Conservation (phyloP, 2,113 vertebrate genomes). For the Amphiprion percula region DNA sequence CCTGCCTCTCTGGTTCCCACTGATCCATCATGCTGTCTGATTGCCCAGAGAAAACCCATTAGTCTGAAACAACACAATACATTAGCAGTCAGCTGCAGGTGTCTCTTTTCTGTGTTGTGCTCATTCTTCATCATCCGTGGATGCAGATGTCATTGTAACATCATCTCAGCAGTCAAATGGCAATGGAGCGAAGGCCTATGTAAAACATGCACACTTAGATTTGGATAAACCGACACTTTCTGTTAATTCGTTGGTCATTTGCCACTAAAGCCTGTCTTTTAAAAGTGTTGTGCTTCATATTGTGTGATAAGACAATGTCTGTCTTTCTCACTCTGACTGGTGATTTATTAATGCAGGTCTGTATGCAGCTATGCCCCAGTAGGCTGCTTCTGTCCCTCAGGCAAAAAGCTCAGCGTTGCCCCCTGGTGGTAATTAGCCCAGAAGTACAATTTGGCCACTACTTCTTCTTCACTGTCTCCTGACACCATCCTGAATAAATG, state of each 20-base stretch:
- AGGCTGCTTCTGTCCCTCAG: constrained; percentile 58
- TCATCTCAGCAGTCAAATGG: constrained; percentile 13
- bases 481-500: constrained; percentile 19
- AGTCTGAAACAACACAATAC: constrained; percentile 67
- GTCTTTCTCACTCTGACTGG: constrained; percentile 58
- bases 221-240: constrained; percentile 5
- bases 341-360: constrained; percentile 85
- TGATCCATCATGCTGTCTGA: constrained; percentile 80
- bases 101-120: constrained; percentile 30
- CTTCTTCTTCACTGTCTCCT: constrained; percentile 30
- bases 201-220: neutral
- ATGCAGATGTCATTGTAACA: constrained; percentile 51
- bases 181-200: neutral
- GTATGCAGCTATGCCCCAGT: constrained; percentile 70
- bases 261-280: neutral
- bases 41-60: constrained; percentile 69
- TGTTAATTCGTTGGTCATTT: neutral
- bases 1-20: constrained; percentile 64
- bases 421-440: constrained; percentile 74
- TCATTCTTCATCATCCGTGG: constrained; percentile 42
- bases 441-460: constrained; percentile 14
- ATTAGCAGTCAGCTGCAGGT: constrained; percentile 69
- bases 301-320: constrained; percentile 48
- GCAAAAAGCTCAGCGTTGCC: constrained; percentile 69
- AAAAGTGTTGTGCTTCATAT: constrained; percentile 7